Conservation (phyloP, 2,113 vertebrate genomes). For the Mola mola region DNA sequence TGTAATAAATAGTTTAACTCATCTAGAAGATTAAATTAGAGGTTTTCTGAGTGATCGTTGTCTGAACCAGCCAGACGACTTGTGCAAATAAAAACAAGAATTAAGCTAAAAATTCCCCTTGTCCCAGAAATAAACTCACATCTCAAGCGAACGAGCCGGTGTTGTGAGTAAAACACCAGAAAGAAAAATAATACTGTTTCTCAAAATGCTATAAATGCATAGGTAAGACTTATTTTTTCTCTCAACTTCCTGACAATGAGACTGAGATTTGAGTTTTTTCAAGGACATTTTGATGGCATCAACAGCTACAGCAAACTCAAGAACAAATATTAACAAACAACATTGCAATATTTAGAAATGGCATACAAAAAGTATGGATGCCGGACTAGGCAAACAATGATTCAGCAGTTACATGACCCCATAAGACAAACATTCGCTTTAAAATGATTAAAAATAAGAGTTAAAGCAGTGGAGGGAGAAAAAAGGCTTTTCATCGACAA, state of each 20-base stretch:
- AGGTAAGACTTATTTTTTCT: conserved; percentile 33
- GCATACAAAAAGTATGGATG: neutral
- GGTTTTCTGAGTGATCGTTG: conserved; percentile 47
- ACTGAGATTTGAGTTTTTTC: conserved; percentile 32
- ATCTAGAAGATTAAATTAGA: conserved; percentile 52
- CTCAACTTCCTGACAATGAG: no score
- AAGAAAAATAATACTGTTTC: conserved; percentile 24
- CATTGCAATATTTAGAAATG: conserved; percentile 16
- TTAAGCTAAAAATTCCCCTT: neutral
- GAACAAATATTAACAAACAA: conserved; percentile 9
- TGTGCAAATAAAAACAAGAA: conserved; percentile 68
- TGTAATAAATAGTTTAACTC: conserved; percentile 66
- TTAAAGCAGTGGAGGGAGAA: conserved; percentile 21
- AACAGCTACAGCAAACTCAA: conserved; percentile 21
- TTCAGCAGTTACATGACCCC: no score
- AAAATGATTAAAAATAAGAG: conserved; percentile 25
- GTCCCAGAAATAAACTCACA: conserved; percentile 41
- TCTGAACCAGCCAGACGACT: conserved; percentile 81
- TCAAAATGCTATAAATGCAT: conserved; percentile 32
- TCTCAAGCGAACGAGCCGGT: conserved; percentile 12
- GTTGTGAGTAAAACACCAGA: conserved; percentile 13
- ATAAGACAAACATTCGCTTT: conserved; percentile 7
- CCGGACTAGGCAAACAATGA: neutral
- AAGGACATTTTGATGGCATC: conserved; percentile 26
- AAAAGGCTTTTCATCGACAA: conserved; percentile 22